Evolutionary conservation across 1,140 invertebrate genomes (phyloP).

Genomic region (Belonocnema kinseyi): DNA sequence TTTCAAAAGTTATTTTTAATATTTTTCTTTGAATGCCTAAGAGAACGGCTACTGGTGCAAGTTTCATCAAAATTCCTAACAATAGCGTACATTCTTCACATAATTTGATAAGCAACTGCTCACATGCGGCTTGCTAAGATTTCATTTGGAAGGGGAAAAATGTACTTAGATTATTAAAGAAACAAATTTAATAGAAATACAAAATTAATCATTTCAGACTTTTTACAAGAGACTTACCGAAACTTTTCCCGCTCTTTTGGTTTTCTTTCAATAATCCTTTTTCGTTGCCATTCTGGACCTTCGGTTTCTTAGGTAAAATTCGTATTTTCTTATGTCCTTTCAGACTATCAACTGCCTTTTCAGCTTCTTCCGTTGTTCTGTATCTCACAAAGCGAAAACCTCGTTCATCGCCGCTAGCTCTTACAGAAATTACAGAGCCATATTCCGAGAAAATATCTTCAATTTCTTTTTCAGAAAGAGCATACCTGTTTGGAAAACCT

Average conservation of each 20-base stretch:
- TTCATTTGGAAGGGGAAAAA: too few relatives aligned
- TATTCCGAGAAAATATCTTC: constrained; percentile 44
- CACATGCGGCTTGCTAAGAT: too few relatives aligned
- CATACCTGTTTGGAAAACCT: constrained; percentile 51
- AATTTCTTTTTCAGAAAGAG: constrained; percentile 45
- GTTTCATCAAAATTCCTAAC: too few relatives aligned
- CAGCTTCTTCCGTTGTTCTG: constrained; percentile 37
- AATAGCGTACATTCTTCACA: too few relatives aligned
- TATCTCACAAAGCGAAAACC: constrained; percentile 55
- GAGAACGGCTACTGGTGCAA: too few relatives aligned
- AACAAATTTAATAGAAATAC: too few relatives aligned
- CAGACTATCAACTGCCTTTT: constrained; percentile 43
- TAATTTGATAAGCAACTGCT: too few relatives aligned
- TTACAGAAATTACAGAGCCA: constrained; percentile 39
- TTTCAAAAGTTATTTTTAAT: too few relatives aligned
- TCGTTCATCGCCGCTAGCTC: constrained; percentile 43
- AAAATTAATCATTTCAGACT: too few relatives aligned
- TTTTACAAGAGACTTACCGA: not conserved
- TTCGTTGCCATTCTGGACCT: constrained; percentile 13
- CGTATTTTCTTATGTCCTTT: constrained; percentile 38
- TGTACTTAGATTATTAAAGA: too few relatives aligned
- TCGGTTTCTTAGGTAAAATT: constrained; percentile 36
- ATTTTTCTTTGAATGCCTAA: too few relatives aligned
- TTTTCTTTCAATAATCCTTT: not conserved
- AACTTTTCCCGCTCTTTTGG: not conserved